Base-by-base conservation (phyloP, 2,888 invertebrate genomes). In the Chouioia cunea region DNA sequence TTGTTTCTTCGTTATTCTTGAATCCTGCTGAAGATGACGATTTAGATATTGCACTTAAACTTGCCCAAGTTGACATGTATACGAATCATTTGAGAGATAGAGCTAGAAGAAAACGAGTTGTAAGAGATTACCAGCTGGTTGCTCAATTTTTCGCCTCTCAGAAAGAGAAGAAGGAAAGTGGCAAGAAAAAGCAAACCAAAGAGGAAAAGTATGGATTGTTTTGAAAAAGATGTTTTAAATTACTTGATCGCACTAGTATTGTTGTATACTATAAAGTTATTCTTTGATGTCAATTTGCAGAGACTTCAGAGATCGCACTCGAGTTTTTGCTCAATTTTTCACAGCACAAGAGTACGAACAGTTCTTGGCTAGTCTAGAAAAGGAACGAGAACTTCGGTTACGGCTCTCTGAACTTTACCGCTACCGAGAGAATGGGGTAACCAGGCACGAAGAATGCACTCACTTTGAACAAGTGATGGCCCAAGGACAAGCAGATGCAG, bases 31-130 rank as follows among this genome's bases (percentile, higher is more conserved):
- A 97, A 82, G 97, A 97, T 85, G 93, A 93, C 79, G 96, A 97
- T 78, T 88, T 96, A 74, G 97, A 97, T 86, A 91, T 94, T 81
- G 93, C 94, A 72, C 87, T 97, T 44, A 97, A 97, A 86, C 86
- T 97, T 77, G 93, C 96, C 23, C 94, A 97, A 87, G 95, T 97
- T 70, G 97, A 97, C 82, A 96, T 96, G 88, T 97, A 97, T 82
- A 93, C 93, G 4, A 89, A 94, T 72, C 89, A 94, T 75, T 86
- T 97, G 63, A 88, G 95, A 63, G 97, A 97, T 84, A 89, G 97
- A 74, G 93, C 94, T 53, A 89, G 96, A 76, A 89, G 97, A 84
- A 97, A 97, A 90, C 89, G 95, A 65, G 90, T 97, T 65, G 95
- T 95, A 16, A 88, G 96, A 62, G 97, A 97, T 84, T 97, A 93